Evolutionary conservation across 2,113 vertebrate genomes (phyloP), one percentile per base, ranked within the genome.

Genomic region (Mirza zaza): DNA sequence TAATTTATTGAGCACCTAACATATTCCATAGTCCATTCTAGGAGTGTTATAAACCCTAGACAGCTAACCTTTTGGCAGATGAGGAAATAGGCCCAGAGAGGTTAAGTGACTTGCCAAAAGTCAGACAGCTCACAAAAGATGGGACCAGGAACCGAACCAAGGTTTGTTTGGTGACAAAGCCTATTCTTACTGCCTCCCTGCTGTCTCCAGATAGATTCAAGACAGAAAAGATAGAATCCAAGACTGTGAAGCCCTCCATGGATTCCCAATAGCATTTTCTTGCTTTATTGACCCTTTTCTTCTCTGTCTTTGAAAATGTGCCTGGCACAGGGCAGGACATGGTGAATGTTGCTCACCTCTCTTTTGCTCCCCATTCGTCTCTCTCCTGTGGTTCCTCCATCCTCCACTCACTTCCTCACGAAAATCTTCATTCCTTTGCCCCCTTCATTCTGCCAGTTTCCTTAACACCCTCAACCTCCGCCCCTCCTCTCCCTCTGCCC

Each of bases 401-500:
- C n/a, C 65, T 42, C 29, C 25, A 0, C 14, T 93, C 21, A 50
- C n/a, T 23, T 86, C 55, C 57, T 42, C 23, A 59, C 29, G 42
- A n/a, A 61, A 27, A 76, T 42, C 61, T 81, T 45, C 63, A 25
- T 32, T 36, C 21, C 34, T 84, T 39, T 61, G 17, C 8, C 7
- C 36, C 25, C 52, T 55, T 8, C 21, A 8, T 21, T 39, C 18
- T 12, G 4, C 34, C 17, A 2, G 10, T 25, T 50, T n/a, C 57
- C 36, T 32, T 71, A 20, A 13, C 15, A 61, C 45, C 42, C 50
- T 68, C n/a, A 1, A 1, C 25, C 15, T 55, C 59, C 29, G 36
- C 52, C 12, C 2, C 88, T 59, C 77, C 79, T 93, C 87, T 94
- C 97, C 55, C 29, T 57, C 96, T 87, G 90, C 55, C 91, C 94